Base-by-base conservation (phyloP, 1,140 invertebrate species). In the Lordiphosa clarofinis region DNA sequence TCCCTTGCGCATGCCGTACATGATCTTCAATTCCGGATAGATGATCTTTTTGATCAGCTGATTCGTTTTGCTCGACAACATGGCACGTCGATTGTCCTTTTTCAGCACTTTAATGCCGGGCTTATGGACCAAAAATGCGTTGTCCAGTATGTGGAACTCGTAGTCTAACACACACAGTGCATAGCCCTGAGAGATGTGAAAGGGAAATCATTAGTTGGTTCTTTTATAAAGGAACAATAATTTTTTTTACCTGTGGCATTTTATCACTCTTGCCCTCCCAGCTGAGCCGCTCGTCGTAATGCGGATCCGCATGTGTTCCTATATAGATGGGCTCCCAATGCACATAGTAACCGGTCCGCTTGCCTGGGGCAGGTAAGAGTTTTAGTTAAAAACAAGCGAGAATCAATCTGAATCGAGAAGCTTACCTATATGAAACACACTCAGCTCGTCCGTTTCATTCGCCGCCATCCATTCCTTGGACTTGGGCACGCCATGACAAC, bases 321-420 rank as follows among this genome's bases (percentile, higher is more conserved):
- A 96, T 96, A 68, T 94, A 96, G 65, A 96, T 96, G 1, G 96
- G 96, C 89, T 97, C 96, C 96, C 96, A 97, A 82, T 96, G 94
- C 13, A 95, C 91, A 82, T 93, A 95, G 54, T 92, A 92, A 10
- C 95, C 94, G 3, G 91, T 93, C 15, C 96, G 90, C 75, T 97
- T 96, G 4, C 95, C 95, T 76, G 10, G 11, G 0, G 4, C 0
- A 5, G 24, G 0, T 1, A 8, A 3, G 2, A 13, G 11, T 1
- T 9, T 4, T 10, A 0, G 8, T 28, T 36, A 4, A 0, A 33
- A 7, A 4, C 1, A 4, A 1, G 0, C 4, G 4, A 2, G 3
- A 4, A 0, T 28, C 0, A 0, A 7, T 0, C 0, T 5, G 1
- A n/a, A 1, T 11, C 1, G 1, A 8, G 10, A 3, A 9, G 90